Evolutionary conservation across 2,888 invertebrate genomes (phyloP), one percentile per base, ranked within the genome.

Genomic region (Mesorhabditis spiculigera): DNA sequence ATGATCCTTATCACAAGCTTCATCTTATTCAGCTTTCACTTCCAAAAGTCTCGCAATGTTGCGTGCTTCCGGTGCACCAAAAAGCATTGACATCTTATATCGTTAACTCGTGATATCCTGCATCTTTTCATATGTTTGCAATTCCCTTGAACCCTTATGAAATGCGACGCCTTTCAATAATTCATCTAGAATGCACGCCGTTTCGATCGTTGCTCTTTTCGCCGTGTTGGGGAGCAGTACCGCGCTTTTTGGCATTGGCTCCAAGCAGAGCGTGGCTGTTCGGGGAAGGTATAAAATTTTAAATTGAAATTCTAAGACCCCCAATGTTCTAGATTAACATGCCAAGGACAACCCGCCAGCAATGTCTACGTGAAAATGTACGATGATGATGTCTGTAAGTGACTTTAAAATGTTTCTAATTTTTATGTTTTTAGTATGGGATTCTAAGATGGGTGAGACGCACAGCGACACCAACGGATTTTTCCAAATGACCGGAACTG

Each of bases 401-500:
- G n/a, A 50, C 10, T 50, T 50, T 50, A n/a, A 50, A 50, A n/a
- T 50, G 8, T 50, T 50, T n/a, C 58, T 50, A 13, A 50, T 50
- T 50, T 13, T 10, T 13, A 50, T 13, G n/a, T 50, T 50, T 50
- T 50, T n/a, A 50, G 58, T 50, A 50, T 50, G 58, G 58, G 58
- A 50, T n/a, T 50, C 58, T 10, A 50, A 50, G n/a, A 50, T 50
- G 58, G 58, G 58, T 50, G 58, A 50, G n/a, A 50, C 58, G 58
- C 58, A 50, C 58, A 50, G 58, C n/a, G 58, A 50, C 58, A 50
- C 58, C 10, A 50, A 50, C 58, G 58, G 58, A 10, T 50, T 50
- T n/a, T 50, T 50, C n/a, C 58, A 50, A n/a, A 13, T 50, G 58
- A 50, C n/a, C n/a, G 58, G 58, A 10, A 50, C 58, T 50, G 58